Base-by-base conservation (phyloP, 2,888 invertebrate species). In the Epistrophella euchroma region DNA sequence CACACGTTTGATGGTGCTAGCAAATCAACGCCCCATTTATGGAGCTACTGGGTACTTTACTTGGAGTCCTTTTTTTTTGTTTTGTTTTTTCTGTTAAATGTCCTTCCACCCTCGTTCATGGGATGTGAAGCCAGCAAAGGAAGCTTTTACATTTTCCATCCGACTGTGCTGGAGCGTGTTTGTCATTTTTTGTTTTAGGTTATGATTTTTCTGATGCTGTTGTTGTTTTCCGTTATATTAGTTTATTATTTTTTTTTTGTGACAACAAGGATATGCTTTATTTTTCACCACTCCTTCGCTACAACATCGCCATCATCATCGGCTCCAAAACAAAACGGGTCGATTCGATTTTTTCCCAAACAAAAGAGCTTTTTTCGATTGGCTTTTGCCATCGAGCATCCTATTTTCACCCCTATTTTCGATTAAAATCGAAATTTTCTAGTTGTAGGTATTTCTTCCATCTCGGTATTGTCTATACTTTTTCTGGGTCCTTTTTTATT, bases 351-450 rank as follows among this genome's bases (percentile, higher is more conserved):
- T 84, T 64, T 60, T 52, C 47, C 60, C 62, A 43, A 45, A 62
- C 47, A 22, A 68, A 40, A 45, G 50, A 86, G 86, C 86, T 82
- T 76, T 82, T 79, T 82, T 82, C 86, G 86, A 86, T 86, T 86
- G 86, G 86, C 86, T 78, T 86, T 73, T 81, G 70, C 72, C 73
- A 73, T 68, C 60, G 43, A 50, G 86, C 76, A 78, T 82, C 86
- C 86, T 82, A 86, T 77, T 86, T 68, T 86, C 82, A 86, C 37
- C 86, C 82, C 82, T 86, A 82, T 74, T 86, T 86, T 86, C 86
- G 86, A 86, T 86, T 74, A 82, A 77, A 74, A 86, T 86, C 82
- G 86, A 77, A 77, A 78, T 82, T 82, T 66, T 60, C 71, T 86
- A 86, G 85, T 86, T 82, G 72, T 81, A 58, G 32, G 50, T 62